These are phyloP conservation scores for Drosophila leontia DNA, from an alignment of 1,140 invertebrate genomes.

Conservation along the genomic window DNA sequence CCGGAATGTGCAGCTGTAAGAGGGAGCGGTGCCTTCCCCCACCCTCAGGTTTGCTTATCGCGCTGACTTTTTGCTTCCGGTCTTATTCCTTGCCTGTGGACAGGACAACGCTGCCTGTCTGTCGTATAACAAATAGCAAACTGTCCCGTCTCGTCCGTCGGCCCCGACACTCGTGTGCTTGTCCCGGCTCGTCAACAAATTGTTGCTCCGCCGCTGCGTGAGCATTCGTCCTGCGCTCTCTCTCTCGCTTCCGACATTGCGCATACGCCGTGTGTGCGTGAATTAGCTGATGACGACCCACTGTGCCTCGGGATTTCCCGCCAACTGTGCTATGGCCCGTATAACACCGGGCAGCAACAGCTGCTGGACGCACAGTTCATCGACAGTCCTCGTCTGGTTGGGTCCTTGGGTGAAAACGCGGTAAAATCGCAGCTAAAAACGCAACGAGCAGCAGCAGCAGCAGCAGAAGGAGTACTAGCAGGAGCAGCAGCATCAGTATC, in stretches of 20 bases:
- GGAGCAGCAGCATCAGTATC: constrained; percentile 22
- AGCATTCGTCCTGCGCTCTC: constrained; percentile 32
- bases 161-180: constrained; percentile 19
- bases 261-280: constrained; percentile 74
- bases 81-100: constrained; percentile 60
- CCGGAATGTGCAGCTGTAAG: constrained; percentile 50
- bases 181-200: constrained; percentile 72
- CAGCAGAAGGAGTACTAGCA: constrained; percentile 28
- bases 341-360: constrained; percentile 70
- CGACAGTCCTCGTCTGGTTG: constrained; percentile 73
- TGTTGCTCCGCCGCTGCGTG: constrained; percentile 72
- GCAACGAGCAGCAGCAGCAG: constrained; percentile 27
- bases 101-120: constrained; percentile 41
- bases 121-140: constrained; percentile 55
- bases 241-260: constrained; percentile 49
- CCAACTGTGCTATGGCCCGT: constrained; percentile 58
- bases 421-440: constrained; percentile 33
- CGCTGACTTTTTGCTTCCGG: constrained; percentile 79
- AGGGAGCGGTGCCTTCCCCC: not conserved
- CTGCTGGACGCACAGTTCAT: constrained; percentile 77
- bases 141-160: constrained; percentile 11
- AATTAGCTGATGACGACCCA: constrained; percentile 33
- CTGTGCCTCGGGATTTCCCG: constrained; percentile 48
- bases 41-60: constrained; percentile 58
- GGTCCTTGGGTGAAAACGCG: constrained; percentile 60